A percentile compares a stretch with the other conserved stretches of the same genome.
Evolutionary conservation across 2,888 invertebrate genomes (phyloP).

Genomic region (Lasius fuliginosus): DNA sequence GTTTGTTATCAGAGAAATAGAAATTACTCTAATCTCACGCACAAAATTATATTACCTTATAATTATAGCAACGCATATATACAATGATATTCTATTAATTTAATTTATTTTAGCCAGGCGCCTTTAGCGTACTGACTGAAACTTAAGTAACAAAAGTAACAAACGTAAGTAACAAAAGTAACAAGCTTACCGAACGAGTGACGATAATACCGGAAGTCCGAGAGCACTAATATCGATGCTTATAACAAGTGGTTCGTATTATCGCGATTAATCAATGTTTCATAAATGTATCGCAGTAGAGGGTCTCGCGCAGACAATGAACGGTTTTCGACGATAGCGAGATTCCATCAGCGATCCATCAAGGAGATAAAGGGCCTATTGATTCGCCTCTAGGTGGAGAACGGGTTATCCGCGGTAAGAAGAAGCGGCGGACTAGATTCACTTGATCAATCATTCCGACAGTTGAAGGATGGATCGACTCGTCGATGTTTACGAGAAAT

Average conservation of each 20-base stretch:
- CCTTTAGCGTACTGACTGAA: not conserved
- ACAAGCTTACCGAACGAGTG: constrained; percentile 9
- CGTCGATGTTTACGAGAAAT: constrained; percentile 70
- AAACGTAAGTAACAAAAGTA: constrained; percentile 13
- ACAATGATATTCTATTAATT: not conserved
- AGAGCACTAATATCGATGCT: constrained; percentile 15
- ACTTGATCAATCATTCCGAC: constrained; percentile 78
- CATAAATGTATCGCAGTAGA: constrained; percentile 57
- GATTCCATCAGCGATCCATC: constrained; percentile 77
- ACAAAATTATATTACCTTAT: constrained; percentile 29
- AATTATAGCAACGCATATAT: not conserved
- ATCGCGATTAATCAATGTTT: constrained; percentile 59
- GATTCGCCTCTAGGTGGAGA: constrained; percentile 69
- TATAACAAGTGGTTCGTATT: constrained; percentile 45
- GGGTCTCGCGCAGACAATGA: constrained; percentile 59
- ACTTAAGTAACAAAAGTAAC: too few species aligned
- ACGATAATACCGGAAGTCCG: constrained; percentile 31
- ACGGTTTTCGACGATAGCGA: constrained; percentile 72
- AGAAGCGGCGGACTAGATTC: constrained; percentile 74
- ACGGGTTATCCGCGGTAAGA: constrained; percentile 75
- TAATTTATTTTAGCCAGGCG: too few species aligned
- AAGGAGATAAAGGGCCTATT: constrained; percentile 76
- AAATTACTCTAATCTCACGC: constrained; percentile 23
- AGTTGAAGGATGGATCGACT: constrained; percentile 77
- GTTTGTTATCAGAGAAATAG: constrained; percentile 21